A percentile compares a stretch with the other conserved stretches of the same genome.
Evolutionary conservation across 2,113 vertebrate species (phyloP).

Genomic region (Alethe diademata): DNA sequence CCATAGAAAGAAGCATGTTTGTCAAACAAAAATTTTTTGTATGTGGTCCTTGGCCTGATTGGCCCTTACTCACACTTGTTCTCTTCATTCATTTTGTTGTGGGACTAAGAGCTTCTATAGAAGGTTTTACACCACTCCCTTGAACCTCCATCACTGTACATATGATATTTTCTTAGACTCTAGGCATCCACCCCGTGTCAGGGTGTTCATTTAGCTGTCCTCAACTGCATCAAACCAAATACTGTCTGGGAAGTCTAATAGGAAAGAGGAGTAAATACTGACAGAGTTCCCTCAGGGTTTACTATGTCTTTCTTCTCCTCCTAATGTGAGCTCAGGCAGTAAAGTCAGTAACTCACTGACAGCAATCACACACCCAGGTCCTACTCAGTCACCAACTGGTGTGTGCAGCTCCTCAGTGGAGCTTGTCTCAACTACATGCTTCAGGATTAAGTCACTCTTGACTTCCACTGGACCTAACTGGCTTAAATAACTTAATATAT

Average conservation of each 20-base stretch:
- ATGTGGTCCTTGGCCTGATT: not conserved
- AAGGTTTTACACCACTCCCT: not conserved
- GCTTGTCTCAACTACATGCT: not conserved
- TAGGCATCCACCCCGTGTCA: accelerated
- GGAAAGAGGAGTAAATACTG: not conserved
- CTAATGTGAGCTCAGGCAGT: not conserved
- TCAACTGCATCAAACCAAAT: not conserved
- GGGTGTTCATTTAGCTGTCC: not conserved
- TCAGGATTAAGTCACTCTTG: not conserved
- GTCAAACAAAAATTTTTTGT: not conserved
- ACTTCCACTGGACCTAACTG: not conserved
- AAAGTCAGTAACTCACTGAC: not conserved
- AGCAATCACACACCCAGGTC: not conserved
- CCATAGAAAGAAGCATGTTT: not conserved
- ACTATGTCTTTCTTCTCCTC: not conserved
- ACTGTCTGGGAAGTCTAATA: not conserved
- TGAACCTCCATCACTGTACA: not conserved
- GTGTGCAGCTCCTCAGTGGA: not conserved
- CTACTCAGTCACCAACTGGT: not conserved
- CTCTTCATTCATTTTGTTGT: not conserved
- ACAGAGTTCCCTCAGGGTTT: not conserved
- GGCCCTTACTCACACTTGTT: not conserved
- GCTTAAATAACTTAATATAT: not conserved
- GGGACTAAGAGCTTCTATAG: not conserved
- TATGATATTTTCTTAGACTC: not conserved